Conservation (phyloP, 2,113 vertebrate genomes). For the Zosterops hypoxanthus region DNA sequence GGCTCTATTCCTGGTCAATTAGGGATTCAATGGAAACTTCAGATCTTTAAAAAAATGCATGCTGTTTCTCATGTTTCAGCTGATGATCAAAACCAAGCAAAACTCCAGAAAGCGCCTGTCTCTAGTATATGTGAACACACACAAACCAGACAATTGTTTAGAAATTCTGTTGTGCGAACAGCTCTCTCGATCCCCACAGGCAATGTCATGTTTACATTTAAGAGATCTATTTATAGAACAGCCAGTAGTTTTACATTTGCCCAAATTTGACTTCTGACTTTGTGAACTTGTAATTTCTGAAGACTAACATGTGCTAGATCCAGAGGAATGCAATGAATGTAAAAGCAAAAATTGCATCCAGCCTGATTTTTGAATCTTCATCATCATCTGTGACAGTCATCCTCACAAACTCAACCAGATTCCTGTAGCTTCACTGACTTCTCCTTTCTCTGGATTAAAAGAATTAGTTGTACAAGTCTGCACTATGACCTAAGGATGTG, state of each 20-base stretch:
- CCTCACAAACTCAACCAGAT: background rate
- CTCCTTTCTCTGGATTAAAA: background rate
- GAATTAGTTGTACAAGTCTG: background rate
- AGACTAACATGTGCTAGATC: background rate
- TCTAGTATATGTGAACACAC: background rate
- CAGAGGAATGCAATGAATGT: background rate
- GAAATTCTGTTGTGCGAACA: background rate
- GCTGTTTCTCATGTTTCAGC: background rate
- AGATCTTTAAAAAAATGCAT: background rate
- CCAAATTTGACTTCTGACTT: background rate
- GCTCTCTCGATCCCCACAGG: background rate
- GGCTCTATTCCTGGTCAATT: background rate
- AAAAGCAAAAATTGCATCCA: background rate
- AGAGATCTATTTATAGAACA: background rate
- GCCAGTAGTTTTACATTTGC: background rate
- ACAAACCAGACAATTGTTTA: background rate
- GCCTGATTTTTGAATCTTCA: background rate
- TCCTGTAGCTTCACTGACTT: background rate
- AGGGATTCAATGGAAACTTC: background rate
- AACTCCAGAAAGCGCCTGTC: background rate
- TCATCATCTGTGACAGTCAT: background rate
- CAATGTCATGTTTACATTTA: background rate
- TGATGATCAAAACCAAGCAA: background rate
- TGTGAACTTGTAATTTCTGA: background rate
- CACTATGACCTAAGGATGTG: background rate